Evolutionary conservation across 2,888 invertebrate species (phyloP).

Genomic region (Lasioglossum calceatum): DNA sequence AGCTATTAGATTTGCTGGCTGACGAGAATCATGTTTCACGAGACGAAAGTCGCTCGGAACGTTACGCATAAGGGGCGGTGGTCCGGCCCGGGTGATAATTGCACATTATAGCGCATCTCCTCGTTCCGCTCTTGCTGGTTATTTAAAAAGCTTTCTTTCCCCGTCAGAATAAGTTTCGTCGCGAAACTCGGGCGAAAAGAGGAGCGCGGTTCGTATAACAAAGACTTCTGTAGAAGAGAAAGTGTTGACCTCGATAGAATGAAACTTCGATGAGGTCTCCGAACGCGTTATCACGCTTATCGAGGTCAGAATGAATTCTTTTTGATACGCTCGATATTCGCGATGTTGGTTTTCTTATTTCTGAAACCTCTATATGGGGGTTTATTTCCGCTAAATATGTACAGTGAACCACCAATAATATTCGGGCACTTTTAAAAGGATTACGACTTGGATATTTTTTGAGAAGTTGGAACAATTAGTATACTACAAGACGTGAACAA

Average conservation of each 20-base stretch:
- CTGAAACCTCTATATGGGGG: background rate
- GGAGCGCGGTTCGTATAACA: constrained; percentile 15
- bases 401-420: no score
- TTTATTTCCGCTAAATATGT: background rate
- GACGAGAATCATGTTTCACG: constrained; percentile 24
- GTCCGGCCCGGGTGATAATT: constrained; percentile 14
- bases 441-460: no score
- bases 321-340: constrained; percentile 36
- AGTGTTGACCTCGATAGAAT: constrained; percentile 75
- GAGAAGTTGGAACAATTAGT: no score
- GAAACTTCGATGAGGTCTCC: constrained; percentile 62
- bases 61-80: constrained; percentile 25
- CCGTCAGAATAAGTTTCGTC: constrained; percentile 36
- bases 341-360: background rate
- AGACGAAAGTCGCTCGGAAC: constrained; percentile 28
- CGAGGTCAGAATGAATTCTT: constrained; percentile 57
- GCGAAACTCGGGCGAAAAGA: constrained; percentile 25
- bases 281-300: constrained; percentile 63
- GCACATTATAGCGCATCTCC: constrained; percentile 22
- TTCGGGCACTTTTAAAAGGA: no score
- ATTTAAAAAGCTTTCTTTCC: constrained; percentile 22
- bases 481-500: no score
- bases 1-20: constrained; percentile 14
- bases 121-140: constrained; percentile 6
- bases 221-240: constrained; percentile 59